Base-by-base conservation (phyloP, 2,113 vertebrate genomes). In the Petroica traversi region DNA sequence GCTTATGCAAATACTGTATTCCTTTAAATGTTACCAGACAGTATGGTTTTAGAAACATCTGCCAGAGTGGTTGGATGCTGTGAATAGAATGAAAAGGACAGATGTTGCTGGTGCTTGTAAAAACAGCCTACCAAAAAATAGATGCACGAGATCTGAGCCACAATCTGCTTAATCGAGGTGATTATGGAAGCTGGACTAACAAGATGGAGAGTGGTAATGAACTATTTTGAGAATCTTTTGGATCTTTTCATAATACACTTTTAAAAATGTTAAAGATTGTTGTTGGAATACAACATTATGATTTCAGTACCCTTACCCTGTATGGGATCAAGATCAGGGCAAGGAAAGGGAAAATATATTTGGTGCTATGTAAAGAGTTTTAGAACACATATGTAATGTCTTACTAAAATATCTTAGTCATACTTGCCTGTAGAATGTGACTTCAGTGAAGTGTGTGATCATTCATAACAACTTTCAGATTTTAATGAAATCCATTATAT, bases 1-100 rank as follows among this genome's bases (percentile, higher is more conserved):
- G 96, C 97, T 98, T 98, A 98, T 97, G 97, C 97, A 98, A 98
- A 98, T 97, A 89, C 5, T 84, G 62, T 92, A 88, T 97, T 96
- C 85, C 96, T 98, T 97, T 97, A 98, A 98, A 98, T 96, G 97
- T 96, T 98, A 98, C 64, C 97, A 98, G 97, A 97, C 97, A 97
- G 92, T 55, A 79, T 93, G 95, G 96, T 95, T 98, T 97, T 95
- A 82, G 88, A 97, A 98, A 98, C 98, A 98, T 98, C 98, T 98
- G 98, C 97, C 97, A 38, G 57, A 81, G 87, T 96, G 89, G 69
- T 92, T 96, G 90, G 96, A 96, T 95, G 89, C 90, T 97, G 95
- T 91, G 95, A 98, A 97, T 97, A 97, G 93, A 95, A 80, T 97
- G 94, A 97, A 97, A 97, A 97, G 94, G 97, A 97, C 98, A 98